Percentiles rank a stretch among this genome's conserved stretches.
phyloP scores from a whole-genome alignment of 2,797 vertebrate species.

The Phaenicophaeus curvirostris region DNA sequence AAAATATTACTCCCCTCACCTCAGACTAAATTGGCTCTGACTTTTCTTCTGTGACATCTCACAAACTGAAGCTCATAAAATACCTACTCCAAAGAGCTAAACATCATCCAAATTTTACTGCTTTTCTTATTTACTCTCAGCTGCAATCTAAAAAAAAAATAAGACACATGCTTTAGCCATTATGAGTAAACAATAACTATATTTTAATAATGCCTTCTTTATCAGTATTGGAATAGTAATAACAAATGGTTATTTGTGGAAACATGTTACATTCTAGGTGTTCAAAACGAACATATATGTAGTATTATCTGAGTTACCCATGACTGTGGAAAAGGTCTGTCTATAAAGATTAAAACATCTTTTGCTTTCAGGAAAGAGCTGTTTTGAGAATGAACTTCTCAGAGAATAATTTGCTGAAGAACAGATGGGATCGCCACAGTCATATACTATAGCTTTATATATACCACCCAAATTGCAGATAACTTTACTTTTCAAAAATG shows the following conservation, averaged over 20 bases:
- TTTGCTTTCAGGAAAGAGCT: background rate
- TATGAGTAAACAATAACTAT: background rate
- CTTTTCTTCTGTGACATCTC: background rate
- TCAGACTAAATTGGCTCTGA: background rate
- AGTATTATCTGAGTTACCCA: background rate
- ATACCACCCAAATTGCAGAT: background rate
- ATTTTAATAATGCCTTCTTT: background rate
- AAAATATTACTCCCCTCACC: background rate
- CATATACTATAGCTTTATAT: background rate
- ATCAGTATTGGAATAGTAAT: background rate
- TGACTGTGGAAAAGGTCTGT: background rate
- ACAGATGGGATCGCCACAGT: background rate
- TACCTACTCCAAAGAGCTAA: background rate
- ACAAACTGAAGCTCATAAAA: background rate
- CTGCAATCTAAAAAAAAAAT: background rate
- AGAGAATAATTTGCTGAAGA: background rate
- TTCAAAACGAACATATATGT: background rate
- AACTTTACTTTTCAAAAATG: background rate
- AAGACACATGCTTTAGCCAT: background rate
- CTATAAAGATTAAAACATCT: background rate
- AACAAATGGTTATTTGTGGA: background rate
- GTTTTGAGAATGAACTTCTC: background rate
- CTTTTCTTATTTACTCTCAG: background rate
- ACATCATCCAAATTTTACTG: background rate
- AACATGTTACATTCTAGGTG: background rate